A percentile compares a stretch with the other conserved stretches of the same genome.
Conservation (phyloP, 1,140 invertebrate species). For the Mactra quadrangularis region DNA sequence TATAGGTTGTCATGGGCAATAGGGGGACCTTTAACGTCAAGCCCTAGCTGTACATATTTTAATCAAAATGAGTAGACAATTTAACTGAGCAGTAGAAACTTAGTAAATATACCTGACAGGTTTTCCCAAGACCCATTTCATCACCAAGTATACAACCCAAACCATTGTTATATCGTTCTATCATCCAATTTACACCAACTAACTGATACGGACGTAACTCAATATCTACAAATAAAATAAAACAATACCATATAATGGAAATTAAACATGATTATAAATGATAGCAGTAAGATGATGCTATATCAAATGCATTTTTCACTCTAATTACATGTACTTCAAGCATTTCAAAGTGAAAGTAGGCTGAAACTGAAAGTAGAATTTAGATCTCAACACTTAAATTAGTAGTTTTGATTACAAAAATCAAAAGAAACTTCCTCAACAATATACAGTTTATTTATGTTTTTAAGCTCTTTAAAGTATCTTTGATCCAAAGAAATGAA, state of each 20-base stretch:
- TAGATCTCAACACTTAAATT: too few relatives aligned
- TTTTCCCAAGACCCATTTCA: conserved; percentile 85
- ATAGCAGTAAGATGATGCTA: background rate
- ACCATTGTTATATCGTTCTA: conserved; percentile 72
- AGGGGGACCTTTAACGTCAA: too few relatives aligned
- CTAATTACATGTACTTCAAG: background rate
- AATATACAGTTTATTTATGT: too few relatives aligned
- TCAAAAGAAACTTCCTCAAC: too few relatives aligned
- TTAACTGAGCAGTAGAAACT: too few relatives aligned
- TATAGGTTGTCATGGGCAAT: too few relatives aligned
- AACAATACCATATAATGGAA: background rate
- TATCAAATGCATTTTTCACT: background rate
- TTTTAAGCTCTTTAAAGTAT: too few relatives aligned
- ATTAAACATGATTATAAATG: background rate
- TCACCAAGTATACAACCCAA: conserved; percentile 83
- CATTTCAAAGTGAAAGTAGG: background rate
- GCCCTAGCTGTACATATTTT: too few relatives aligned
- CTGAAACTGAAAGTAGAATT: too few relatives aligned
- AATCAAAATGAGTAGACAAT: too few relatives aligned
- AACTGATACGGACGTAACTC: conserved; percentile 78
- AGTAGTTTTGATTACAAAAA: too few relatives aligned
- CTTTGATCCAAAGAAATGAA: too few relatives aligned
- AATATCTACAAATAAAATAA: conserved; percentile 71
- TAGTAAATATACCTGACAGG: conserved; percentile 84
- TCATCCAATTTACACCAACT: conserved; percentile 81